Evolutionary conservation across 2,797 vertebrate genomes (phyloP).

Genomic region (Todus mexicanus): DNA sequence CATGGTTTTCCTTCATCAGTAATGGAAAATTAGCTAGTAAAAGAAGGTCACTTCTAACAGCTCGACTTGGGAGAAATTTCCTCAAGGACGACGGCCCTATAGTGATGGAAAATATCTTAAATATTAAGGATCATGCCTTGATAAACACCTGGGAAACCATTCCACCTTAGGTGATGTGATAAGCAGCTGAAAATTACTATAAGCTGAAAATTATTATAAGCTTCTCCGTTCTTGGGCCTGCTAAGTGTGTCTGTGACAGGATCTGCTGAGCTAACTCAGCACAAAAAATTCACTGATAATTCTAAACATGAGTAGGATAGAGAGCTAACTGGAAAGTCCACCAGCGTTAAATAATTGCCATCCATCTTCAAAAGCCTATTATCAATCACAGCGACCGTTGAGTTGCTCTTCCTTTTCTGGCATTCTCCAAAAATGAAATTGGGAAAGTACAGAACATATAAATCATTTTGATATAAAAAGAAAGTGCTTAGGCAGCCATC

Average conservation of each 20-base stretch:
- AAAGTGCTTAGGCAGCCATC: conserved; percentile 31
- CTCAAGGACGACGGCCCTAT: not conserved
- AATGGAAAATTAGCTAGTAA: not conserved
- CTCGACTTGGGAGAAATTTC: not conserved
- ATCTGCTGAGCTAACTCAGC: not conserved
- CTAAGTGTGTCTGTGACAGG: not conserved
- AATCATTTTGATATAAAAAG: conserved; percentile 57
- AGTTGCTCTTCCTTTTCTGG: not conserved
- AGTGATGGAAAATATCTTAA: not conserved
- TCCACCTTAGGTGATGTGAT: not conserved
- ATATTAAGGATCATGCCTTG: not conserved
- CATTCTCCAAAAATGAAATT: conserved; percentile 34
- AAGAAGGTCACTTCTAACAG: not conserved
- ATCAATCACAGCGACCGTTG: conserved; percentile 9
- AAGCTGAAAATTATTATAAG: not conserved
- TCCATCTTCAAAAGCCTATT: conserved; percentile 29
- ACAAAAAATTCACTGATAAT: conserved; percentile 11
- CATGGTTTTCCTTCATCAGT: not conserved
- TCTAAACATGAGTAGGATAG: not conserved
- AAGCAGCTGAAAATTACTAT: not conserved
- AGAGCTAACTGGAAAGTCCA: conserved; percentile 27
- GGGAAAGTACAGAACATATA: not conserved
- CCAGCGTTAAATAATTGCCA: conserved; percentile 36
- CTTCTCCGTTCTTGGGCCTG: not conserved
- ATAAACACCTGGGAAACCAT: not conserved